Conservation (phyloP, 1,140 invertebrate species). For the Saccostrea echinata region DNA sequence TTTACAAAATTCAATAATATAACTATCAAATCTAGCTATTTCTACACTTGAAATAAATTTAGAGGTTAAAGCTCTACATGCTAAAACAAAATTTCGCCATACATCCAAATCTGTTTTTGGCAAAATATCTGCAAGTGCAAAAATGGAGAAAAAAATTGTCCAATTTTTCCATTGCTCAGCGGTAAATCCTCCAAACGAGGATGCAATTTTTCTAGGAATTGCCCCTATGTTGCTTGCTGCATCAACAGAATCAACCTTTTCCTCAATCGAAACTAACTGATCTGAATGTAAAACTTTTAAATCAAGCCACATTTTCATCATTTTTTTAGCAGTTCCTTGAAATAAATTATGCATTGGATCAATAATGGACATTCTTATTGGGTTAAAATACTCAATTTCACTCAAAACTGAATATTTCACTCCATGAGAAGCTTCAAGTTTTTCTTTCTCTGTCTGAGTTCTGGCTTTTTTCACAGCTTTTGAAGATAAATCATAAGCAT, state of each 20-base stretch:
- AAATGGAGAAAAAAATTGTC: constrained; percentile 53
- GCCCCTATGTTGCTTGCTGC: constrained; percentile 31
- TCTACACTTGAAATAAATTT: constrained; percentile 12
- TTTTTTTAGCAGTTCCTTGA: constrained; percentile 48
- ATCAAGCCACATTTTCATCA: constrained; percentile 45
- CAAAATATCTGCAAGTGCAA: constrained; percentile 50
- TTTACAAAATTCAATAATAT: constrained; percentile 53
- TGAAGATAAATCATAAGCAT: neutral
- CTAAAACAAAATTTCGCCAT: constrained; percentile 56
- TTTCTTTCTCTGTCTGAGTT: constrained; percentile 20
- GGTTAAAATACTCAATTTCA: constrained; percentile 51
- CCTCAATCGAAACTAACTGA: constrained; percentile 45
- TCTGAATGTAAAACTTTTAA: neutral
- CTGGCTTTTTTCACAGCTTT: neutral
- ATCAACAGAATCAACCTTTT: constrained; percentile 40
- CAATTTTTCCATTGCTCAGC: constrained; percentile 61
- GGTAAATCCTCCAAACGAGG: constrained; percentile 49
- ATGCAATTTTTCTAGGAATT: constrained; percentile 49
- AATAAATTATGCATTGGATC: constrained; percentile 60
- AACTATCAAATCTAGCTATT: constrained; percentile 18
- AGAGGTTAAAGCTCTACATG: constrained; percentile 47
- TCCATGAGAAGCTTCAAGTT: constrained; percentile 49
- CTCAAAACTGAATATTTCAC: constrained; percentile 19
- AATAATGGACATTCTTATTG: constrained; percentile 46
- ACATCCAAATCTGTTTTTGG: constrained; percentile 51